These are phyloP conservation scores for Aphaenogaster ashmeadi DNA, from an alignment of 1,140 invertebrate genomes.

Conservation along the genomic window DNA sequence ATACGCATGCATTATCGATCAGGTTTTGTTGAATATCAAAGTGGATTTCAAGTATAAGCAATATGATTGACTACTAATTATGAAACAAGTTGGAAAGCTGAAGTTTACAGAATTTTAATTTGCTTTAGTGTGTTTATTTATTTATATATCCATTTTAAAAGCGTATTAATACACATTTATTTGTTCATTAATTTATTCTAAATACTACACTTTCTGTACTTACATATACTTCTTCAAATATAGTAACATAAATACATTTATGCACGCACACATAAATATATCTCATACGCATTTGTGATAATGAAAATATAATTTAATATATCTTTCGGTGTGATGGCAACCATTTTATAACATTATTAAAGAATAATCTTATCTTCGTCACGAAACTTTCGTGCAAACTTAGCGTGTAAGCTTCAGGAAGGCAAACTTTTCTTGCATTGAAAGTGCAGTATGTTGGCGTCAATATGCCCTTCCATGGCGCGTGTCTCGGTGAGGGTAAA, in stretches of 20 bases:
- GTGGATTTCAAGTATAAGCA: not conserved
- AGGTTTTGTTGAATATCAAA: slow-evolving; percentile 24
- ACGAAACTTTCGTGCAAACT: slow-evolving; percentile 25
- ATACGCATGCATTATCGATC: not conserved
- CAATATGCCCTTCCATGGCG: slow-evolving; percentile 29
- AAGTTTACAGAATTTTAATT: slow-evolving; percentile 20
- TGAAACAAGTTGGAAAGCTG: not conserved
- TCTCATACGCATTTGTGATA: not conserved
- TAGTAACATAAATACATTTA: not conserved
- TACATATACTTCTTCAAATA: not conserved
- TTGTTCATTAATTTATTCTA: not conserved
- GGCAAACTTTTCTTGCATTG: slow-evolving; percentile 38
- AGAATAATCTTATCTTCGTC: slow-evolving; percentile 28
- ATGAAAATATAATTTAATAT: not conserved
- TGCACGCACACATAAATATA: not conserved
- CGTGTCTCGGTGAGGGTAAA: slow-evolving; percentile 46
- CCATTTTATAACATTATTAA: not conserved
- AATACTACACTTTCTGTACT: not conserved
- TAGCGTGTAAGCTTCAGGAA: not conserved
- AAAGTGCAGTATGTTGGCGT: slow-evolving; percentile 36
- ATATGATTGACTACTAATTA: not conserved
- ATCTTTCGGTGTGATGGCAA: not conserved
- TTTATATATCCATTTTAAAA: not conserved
- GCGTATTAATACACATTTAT: not conserved
- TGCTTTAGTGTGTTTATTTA: not conserved